Evolutionary conservation across 92 coral and sea anemone genomes (phyloP).

Genomic region (Ricordea florida): DNA sequence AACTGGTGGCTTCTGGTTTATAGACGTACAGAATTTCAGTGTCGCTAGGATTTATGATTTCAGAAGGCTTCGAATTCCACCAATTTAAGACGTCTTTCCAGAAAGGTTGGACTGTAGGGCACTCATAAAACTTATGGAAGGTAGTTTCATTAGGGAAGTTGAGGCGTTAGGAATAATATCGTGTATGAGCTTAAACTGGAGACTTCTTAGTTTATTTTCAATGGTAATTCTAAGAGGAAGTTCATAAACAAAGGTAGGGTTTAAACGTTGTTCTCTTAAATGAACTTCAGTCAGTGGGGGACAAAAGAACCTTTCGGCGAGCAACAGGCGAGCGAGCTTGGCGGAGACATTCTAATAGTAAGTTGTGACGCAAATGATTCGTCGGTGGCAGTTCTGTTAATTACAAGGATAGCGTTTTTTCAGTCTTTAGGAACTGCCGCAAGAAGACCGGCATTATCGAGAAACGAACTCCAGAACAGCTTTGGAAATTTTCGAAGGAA

Average conservation of each 20-base stretch:
- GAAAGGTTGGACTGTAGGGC: not conserved
- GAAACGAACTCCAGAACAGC: not conserved
- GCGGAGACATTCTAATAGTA: not conserved
- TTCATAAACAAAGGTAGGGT: not conserved
- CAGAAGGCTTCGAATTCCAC: constrained; percentile 15
- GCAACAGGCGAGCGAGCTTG: not conserved
- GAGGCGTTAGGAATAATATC: not conserved
- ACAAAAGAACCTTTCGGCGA: constrained; percentile 1
- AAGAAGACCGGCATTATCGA: not conserved
- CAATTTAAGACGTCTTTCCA: not conserved
- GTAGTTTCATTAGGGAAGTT: not conserved
- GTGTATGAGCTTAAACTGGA: constrained; percentile 18
- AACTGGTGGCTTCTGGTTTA: not conserved
- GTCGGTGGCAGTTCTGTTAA: not conserved
- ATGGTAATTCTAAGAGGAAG: constrained; percentile 25
- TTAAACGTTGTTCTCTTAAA: not conserved
- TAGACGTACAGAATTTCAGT: not conserved
- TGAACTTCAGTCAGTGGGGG: not conserved
- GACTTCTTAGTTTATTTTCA: constrained; percentile 33
- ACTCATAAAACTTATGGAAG: not conserved
- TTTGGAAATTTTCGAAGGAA: not conserved
- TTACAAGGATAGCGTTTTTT: not conserved
- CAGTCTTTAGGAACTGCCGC: not conserved
- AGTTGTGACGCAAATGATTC: not conserved
- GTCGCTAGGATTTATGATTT: constrained; percentile 3